Percentiles rank a stretch among this genome's conserved stretches.
Conservation (phyloP, 2,888 invertebrate genomes). For the Disparrhopalites patrizii region DNA sequence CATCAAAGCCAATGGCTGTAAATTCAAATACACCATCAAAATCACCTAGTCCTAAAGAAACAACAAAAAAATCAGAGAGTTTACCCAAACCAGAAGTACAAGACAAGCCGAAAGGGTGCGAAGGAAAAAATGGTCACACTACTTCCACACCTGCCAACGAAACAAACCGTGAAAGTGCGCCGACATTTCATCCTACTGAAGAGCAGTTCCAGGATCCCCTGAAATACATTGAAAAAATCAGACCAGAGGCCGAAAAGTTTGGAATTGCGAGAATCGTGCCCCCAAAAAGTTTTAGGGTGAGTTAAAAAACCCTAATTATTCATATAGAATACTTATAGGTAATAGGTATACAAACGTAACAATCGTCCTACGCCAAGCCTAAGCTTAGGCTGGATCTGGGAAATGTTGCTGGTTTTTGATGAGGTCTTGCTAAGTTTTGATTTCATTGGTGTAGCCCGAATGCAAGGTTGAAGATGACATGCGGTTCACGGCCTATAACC, state of each 20-base stretch:
- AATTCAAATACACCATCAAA: neutral
- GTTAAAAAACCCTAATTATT: constrained; percentile 10
- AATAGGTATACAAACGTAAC: no score
- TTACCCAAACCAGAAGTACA: no score
- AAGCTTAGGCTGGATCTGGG: no score
- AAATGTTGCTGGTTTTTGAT: no score
- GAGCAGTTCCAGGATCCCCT: constrained; percentile 83
- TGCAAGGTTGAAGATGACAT: constrained; percentile 79
- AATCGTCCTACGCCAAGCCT: no score
- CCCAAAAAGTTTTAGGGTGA: constrained; percentile 66
- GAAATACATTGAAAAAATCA: constrained; percentile 75
- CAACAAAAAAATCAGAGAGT: neutral
- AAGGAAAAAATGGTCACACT: neutral
- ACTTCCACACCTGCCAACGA: neutral
- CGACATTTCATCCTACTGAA: constrained; percentile 72
- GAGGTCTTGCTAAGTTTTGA: neutral
- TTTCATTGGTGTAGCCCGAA: constrained; percentile 58
- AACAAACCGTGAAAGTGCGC: constrained; percentile 60
- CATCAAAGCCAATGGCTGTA: neutral
- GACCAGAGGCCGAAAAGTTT: constrained; percentile 68
- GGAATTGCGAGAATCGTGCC: constrained; percentile 86
- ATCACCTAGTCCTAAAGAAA: constrained; percentile 8
- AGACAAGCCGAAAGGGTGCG: neutral
- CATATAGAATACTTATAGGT: neutral
- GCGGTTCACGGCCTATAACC: constrained; percentile 81